Base-by-base conservation (phyloP, 2,113 vertebrate genomes). In the Todiramphus chloris region DNA sequence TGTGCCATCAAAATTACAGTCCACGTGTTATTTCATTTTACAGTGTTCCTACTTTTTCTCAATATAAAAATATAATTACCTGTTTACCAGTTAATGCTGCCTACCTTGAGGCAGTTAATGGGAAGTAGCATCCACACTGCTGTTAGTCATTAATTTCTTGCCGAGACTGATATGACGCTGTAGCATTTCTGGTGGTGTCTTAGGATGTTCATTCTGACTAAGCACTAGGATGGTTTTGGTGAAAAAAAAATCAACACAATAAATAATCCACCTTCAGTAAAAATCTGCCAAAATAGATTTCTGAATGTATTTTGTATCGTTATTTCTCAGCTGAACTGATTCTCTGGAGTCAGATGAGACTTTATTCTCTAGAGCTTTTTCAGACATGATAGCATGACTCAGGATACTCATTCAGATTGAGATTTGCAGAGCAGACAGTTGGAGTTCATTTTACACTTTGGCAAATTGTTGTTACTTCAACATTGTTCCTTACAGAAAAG, bases 381-480 rank as follows among this genome's bases (percentile, higher is more conserved):
- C 91, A 77, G 56, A 50, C 17, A 30, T 77, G 41, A 58, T 92
- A 72, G 25, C 50, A 12, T 64, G 66, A 69, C 76, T 92, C 13
- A 6, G 83, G 55, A 46, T 93, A 43, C 46, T 83, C 27, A 59
- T 95, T 95, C 79, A 80, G 51, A 30, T 44, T 80, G 90, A 74
- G 68, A 74, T 90, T 91, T 96, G 88, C 83, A 55, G 67, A 93
- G 69, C 20, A 68, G 58, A 68, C 58, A 17, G 4, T n/a, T 95
- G 53, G 70, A 83, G 69, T 94, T 96, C 31, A 31, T 94, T 66
- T 96, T 79, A 63, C 74, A 79, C 74, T 95, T 93, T 6, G 39
- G 64, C 48, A 87, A 94, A 94, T 24, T n/a, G 56, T 64, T 91
- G 66, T 81, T 56, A 19, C 60, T 87, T 90, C 56, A 70, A 17